These are phyloP conservation scores for Sus cebifrons DNA, from an alignment of 2,797 vertebrate species.

Conservation along the genomic window DNA sequence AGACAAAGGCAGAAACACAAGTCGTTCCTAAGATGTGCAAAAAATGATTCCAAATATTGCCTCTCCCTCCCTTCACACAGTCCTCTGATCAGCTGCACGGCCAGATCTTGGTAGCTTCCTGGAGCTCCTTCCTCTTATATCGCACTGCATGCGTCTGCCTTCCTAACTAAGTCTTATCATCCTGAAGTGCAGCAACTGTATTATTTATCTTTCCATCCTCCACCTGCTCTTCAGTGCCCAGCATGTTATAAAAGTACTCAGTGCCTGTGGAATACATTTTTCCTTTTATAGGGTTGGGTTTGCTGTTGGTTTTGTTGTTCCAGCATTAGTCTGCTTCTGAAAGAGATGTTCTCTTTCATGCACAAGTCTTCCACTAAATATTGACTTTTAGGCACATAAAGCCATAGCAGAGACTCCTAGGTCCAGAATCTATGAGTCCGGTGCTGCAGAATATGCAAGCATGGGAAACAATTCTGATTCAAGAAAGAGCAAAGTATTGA, in stretches of 20 bases:
- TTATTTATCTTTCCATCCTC: slow-evolving; percentile 26
- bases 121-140: background rate
- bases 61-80: background rate
- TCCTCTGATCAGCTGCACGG: background rate
- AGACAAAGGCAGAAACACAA: background rate
- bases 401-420: background rate
- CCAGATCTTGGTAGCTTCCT: background rate
- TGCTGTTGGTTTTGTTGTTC: slow-evolving; percentile 56
- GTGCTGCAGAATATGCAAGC: background rate
- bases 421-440: background rate
- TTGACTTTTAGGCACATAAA: background rate
- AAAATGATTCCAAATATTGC: background rate
- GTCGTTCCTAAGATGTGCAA: background rate
- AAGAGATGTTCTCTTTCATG: slow-evolving; percentile 59
- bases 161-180: background rate
- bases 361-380: slow-evolving; percentile 6
- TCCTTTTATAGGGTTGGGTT: slow-evolving; percentile 36
- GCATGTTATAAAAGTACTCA: slow-evolving; percentile 37
- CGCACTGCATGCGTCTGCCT: background rate
- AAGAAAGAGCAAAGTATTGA: slow-evolving; percentile 22
- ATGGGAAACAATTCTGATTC: background rate
- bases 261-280: background rate
- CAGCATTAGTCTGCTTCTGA: slow-evolving; percentile 49
- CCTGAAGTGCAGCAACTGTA: background rate
- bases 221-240: background rate